Base-by-base conservation (phyloP, 2,888 invertebrate species). In the Eilema depressum region DNA sequence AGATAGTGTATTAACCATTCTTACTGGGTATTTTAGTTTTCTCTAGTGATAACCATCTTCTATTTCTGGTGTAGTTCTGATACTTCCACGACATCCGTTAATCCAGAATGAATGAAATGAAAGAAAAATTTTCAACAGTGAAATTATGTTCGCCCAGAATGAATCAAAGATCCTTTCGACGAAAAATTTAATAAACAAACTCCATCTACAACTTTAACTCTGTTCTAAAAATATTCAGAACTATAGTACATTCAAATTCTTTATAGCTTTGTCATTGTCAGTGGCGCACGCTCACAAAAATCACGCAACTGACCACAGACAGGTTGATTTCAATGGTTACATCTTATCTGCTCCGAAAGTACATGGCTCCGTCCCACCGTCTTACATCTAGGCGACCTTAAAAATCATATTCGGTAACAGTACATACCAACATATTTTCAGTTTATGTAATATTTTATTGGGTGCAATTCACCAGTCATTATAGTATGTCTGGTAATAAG, bases 221-320 rank as follows among this genome's bases (percentile, higher is more conserved):
- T 17, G 20, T 61, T 61, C 11, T n/a, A 53, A 56, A 23, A 57
- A 11, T 10, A 37, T 33, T 20, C 2, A 17, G 8, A 23, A 60
- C 3, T 17, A 41, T 26, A 10, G 30, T 33, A 81, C 41, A 63
- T 86, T 85, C 76, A 83, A 75, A 65, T 69, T 56, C 30, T 71
- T 2, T 64, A 71, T 23, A 85, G 87, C 86, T 62, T 17, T 75
- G 84, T 76, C 63, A 63, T 67, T 81, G 82, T 89, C 88, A 85
- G 78, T 86, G 83, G 74, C 82, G 85, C 86, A 83, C 73, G 82
- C 81, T 88, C 80, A 86, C 86, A 85, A 90, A 89, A 91, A 88
- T 91, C 85, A 86, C 85, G 90, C 88, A 90, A 89, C 86, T 88
- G 85, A 91, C 89, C 91, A 83, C 90, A 91, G 86, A 84, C 89